Evolutionary conservation across 2,888 invertebrate genomes (phyloP), one percentile per base, ranked within the genome.

Genomic region (Idaea dimidiata): DNA sequence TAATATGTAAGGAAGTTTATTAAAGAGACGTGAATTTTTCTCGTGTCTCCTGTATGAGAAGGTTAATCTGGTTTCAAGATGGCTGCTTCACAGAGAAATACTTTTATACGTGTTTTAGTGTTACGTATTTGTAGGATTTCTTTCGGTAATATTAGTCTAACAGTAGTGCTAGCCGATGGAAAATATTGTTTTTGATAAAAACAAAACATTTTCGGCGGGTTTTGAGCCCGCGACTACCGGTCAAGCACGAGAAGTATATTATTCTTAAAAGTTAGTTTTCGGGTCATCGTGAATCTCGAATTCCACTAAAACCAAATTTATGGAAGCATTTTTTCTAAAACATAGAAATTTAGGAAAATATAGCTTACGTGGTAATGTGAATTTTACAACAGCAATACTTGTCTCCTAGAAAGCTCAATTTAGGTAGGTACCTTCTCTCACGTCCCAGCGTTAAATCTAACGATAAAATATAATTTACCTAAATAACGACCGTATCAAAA

Each of bases 21-120:
- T 87, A 86, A 84, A 82, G 78, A 78, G 78, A 79, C 79, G 77
- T 76, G 79, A 81, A 80, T 79, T 84, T 83, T 79, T 79, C 77
- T 68, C 79, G 75, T 74, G 73, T 77, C 77, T 77, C 67, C 54
- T 54, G 6, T 10, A 18, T 69, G 68, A 65, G 74, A 69, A 76
- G 80, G 78, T 82, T 81, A 82, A 83, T 82, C 66, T 66, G 59
- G 57, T 60, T 71, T 57, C 58, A 59, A 67, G 65, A 73, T 71
- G 69, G 67, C 72, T 62, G 68, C 63, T 67, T 24, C 68, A 70
- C 70, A 73, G 73, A 74, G 66, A 73, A 73, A 75, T 68, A 68
- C 69, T 67, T 62, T 73, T 73, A 72, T 71, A 74, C 69, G 70
- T 66, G 67, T 65, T 66, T 65, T 64, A 60, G 65, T 65, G 64